These are phyloP conservation scores for Dasypogon diadema DNA, from an alignment of 2,888 invertebrate species.

Conservation along the genomic window DNA sequence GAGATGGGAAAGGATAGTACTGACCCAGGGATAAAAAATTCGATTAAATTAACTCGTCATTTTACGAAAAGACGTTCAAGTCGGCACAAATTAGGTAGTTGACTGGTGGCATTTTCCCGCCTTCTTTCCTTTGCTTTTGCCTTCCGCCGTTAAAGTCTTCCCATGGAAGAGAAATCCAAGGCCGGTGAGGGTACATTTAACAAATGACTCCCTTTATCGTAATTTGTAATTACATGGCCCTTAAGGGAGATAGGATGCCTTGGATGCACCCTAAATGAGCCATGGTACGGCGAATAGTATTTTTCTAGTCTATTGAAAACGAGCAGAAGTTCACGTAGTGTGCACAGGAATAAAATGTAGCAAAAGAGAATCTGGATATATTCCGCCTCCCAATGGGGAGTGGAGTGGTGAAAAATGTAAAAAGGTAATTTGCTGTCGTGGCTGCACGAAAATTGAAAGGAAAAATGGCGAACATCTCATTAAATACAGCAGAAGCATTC, in stretches of 20 bases:
- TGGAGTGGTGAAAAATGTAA: conserved; percentile 40
- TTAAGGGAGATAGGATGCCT: conserved; percentile 51
- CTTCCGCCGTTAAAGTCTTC: not conserved
- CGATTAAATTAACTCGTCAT: conserved; percentile 56
- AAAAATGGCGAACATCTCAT: conserved; percentile 51
- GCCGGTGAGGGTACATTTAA: conserved; percentile 56
- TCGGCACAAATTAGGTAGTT: conserved; percentile 53
- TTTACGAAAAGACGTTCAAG: conserved; percentile 53
- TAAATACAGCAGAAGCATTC: conserved; percentile 20
- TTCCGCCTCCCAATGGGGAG: not conserved
- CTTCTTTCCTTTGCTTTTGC: not conserved
- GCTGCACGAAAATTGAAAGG: conserved; percentile 49
- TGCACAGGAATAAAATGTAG: conserved; percentile 22
- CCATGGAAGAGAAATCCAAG: conserved; percentile 24
- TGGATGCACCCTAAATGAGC: conserved; percentile 56
- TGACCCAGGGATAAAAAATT: conserved; percentile 41
- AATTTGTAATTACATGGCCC: conserved; percentile 57
- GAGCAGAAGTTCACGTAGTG: conserved; percentile 11
- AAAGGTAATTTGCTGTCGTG: conserved; percentile 52
- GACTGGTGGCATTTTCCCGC: conserved; percentile 35
- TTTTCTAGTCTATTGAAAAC: conserved; percentile 52
- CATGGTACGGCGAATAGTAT: conserved; percentile 51
- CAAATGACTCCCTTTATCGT: conserved; percentile 56
- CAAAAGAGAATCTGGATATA: conserved; percentile 30
- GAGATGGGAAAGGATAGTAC: not conserved